These are phyloP conservation scores for Charadrius vociferus DNA, from an alignment of 2,113 vertebrate species.

Conservation along the genomic window DNA sequence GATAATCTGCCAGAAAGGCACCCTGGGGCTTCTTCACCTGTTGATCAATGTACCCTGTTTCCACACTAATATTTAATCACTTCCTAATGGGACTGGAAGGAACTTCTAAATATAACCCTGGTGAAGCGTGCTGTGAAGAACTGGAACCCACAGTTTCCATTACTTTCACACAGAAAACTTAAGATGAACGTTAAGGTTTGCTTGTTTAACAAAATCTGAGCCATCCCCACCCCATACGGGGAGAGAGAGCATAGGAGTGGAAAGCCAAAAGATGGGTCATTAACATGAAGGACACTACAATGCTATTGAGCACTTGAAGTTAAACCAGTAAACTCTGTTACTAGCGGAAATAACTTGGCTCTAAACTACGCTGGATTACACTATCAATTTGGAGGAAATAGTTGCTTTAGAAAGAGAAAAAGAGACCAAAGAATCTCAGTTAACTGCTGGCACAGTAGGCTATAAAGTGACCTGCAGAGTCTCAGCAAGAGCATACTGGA, in stretches of 20 bases:
- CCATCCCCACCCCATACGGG: background rate
- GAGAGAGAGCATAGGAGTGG: background rate
- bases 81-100: background rate
- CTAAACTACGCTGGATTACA: background rate
- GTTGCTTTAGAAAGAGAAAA: constrained; percentile 38
- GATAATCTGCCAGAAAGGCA: background rate
- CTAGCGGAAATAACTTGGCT: constrained; percentile 36
- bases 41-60: background rate
- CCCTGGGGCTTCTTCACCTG: background rate
- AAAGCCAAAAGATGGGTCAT: background rate
- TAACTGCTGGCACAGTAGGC: constrained; percentile 3
- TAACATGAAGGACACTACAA: background rate
- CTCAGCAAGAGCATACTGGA: constrained; percentile 2
- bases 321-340: background rate
- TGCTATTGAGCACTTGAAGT: background rate
- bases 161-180: background rate
- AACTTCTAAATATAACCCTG: background rate
- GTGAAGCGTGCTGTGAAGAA: background rate
- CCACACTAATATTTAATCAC: background rate
- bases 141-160: background rate
- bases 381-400: constrained; percentile 42
- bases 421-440: constrained; percentile 17
- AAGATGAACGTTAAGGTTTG: background rate
- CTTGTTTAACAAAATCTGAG: background rate
- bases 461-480: background rate